Percentiles rank a stretch among this genome's conserved stretches.
Conservation (phyloP, 2,888 invertebrate genomes). For the Glyphotaelius pellucidus region DNA sequence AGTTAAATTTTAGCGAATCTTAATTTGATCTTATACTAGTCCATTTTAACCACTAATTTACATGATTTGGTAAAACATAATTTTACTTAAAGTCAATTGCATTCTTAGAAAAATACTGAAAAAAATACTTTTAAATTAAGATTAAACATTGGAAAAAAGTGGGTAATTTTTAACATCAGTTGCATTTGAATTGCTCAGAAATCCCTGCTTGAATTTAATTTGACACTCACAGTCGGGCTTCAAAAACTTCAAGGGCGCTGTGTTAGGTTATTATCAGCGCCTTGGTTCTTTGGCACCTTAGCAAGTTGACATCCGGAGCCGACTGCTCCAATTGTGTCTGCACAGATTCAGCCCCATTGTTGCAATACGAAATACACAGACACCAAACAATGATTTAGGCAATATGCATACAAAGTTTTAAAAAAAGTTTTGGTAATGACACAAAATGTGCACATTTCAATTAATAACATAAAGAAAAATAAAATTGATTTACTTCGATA, state of each 20-base stretch:
- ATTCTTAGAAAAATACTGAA: background rate
- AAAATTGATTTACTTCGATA: background rate
- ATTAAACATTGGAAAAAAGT: background rate
- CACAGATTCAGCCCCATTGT: too few relatives aligned
- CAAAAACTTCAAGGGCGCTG: too few relatives aligned
- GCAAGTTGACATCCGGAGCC: too few relatives aligned
- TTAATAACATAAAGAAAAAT: slow-evolving; percentile 2
- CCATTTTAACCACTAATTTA: background rate
- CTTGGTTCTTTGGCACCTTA: too few relatives aligned
- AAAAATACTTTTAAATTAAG: background rate
- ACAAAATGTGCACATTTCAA: background rate
- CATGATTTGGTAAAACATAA: background rate
- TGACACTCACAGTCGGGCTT: background rate
- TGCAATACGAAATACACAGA: too few relatives aligned
- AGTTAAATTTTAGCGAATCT: background rate
- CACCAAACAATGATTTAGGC: background rate
- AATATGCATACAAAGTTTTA: background rate
- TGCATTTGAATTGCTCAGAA: background rate
- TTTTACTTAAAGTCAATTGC: background rate
- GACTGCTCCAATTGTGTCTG: too few relatives aligned
- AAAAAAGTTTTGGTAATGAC: too few relatives aligned
- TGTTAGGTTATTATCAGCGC: too few relatives aligned
- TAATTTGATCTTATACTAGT: background rate
- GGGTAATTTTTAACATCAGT: background rate
- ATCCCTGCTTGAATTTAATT: background rate